Conservation (phyloP, 2,888 invertebrate genomes). For the Apamea monoglypha region DNA sequence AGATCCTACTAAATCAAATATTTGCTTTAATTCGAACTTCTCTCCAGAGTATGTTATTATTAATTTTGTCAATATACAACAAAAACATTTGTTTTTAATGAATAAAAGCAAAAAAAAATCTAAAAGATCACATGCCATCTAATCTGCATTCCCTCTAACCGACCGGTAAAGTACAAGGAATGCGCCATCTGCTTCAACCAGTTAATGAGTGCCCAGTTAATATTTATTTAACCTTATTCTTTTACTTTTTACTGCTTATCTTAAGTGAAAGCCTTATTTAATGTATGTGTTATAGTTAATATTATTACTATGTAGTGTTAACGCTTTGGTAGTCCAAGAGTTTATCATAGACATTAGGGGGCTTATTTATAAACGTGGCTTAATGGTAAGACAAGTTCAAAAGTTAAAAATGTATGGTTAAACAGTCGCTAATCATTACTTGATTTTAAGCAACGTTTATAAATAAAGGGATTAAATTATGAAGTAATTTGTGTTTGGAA, state of each 20-base stretch:
- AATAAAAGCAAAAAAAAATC: not conserved
- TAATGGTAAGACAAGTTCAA: not conserved
- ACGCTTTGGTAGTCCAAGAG: not conserved
- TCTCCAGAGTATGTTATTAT: not conserved
- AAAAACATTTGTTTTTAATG: not conserved
- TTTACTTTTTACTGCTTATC: constrained; percentile 65
- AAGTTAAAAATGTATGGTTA: not conserved
- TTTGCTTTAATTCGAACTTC: not conserved
- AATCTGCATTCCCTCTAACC: constrained; percentile 56
- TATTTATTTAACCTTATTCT: constrained; percentile 65
- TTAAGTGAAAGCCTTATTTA: constrained; percentile 62
- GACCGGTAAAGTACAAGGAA: constrained; percentile 63
- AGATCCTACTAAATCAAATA: too few relatives aligned
- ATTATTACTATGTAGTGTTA: constrained; percentile 8
- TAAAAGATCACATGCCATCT: not conserved
- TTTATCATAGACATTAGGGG: too few relatives aligned
- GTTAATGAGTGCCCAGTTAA: constrained; percentile 65
- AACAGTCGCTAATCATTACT: too few relatives aligned
- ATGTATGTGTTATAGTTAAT: constrained; percentile 42
- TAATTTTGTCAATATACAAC: not conserved
- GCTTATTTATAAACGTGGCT: not conserved
- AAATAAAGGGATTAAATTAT: too few relatives aligned
- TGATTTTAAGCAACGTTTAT: too few relatives aligned
- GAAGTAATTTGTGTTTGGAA: not conserved
- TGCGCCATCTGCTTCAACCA: constrained; percentile 54